Evolutionary conservation across 1,140 invertebrate genomes (phyloP), one percentile per base, ranked within the genome.

Genomic region (Brachionus asplanchnoidis): DNA sequence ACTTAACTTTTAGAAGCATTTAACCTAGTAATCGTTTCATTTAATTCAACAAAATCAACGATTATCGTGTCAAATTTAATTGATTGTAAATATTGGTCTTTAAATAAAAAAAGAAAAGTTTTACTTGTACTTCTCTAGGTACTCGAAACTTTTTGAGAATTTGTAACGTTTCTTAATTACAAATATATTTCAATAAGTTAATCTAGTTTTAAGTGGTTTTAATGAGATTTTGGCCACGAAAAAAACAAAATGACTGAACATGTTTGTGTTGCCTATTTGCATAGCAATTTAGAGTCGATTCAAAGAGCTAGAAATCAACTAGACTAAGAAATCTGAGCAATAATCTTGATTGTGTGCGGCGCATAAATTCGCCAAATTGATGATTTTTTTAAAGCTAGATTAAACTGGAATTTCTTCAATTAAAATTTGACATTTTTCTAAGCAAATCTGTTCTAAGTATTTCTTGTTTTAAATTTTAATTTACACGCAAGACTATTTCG

Each of bases 41-140:
- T 77, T 50, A 77, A 50, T 77, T 50, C 20, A 50, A 46, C 32
- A 40, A 40, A 42, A 46, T 50, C 73, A 77, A 77, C 44, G 42
- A 77, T 77, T 77, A 77, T 77, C 73, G 73, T 77, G 73, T 77
- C 73, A 77, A 77, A 77, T 77, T 77, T 77, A 77, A 77, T 77
- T 77, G 73, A 77, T 77, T 77, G 73, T 77, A 77, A 77, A 77
- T 77, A 77, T 77, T 50, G 23, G 40, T 36, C 44, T 50, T 77
- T 53, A 28, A 26, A 75, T 23, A 28, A 28, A 53, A 8, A 23
- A 26, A 77, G n/a, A 77, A 26, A 50, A 42, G 17, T 42, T 46
- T 50, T 50, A 77, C 44, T 50, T 50, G 42, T 77, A 77, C 44
- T 53, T 77, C 44, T 77, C 20, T 77, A 36, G 40, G 44, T 77